A percentile compares a stretch with the other conserved stretches of the same genome.
phyloP scores from a whole-genome alignment of 2,888 invertebrate species.

The Luperina testacea region DNA sequence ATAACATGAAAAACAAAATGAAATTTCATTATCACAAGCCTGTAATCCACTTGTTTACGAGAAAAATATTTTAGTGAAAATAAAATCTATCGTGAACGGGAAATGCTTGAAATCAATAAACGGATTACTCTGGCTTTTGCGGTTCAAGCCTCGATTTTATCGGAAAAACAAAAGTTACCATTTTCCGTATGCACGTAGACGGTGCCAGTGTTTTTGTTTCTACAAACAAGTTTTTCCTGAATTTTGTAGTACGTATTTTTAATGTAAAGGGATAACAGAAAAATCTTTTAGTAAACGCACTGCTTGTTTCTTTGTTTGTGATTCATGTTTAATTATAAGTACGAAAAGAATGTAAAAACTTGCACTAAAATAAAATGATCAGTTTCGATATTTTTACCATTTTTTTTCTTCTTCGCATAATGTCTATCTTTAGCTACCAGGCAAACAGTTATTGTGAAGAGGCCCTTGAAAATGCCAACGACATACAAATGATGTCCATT shows the following conservation, averaged over 20 bases:
- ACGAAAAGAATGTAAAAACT: neutral
- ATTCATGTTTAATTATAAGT: neutral
- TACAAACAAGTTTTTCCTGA: neutral
- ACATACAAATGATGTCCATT: neutral
- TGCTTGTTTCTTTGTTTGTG: neutral
- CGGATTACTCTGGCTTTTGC: constrained; percentile 67
- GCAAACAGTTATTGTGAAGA: neutral
- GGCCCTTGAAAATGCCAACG: neutral
- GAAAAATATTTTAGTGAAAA: constrained; percentile 64
- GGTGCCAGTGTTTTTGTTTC: constrained; percentile 10
- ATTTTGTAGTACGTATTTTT: neutral
- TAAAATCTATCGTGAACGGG: constrained; percentile 55
- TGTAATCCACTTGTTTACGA: constrained; percentile 66
- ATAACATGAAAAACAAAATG: constrained; percentile 30
- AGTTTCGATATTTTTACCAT: neutral
- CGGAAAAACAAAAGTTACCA: constrained; percentile 51
- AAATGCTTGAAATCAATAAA: constrained; percentile 72
- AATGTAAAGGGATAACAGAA: neutral
- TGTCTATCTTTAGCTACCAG: neutral
- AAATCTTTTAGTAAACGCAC: neutral
- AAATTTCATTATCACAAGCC: constrained; percentile 54
- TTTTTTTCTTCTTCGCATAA: neutral
- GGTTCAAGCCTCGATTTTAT: constrained; percentile 62
- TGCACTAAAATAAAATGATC: neutral
- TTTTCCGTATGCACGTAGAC: constrained; percentile 37